These are phyloP conservation scores for Rhinogobio ventralis DNA, from an alignment of 2,797 vertebrate species.

Conservation along the genomic window DNA sequence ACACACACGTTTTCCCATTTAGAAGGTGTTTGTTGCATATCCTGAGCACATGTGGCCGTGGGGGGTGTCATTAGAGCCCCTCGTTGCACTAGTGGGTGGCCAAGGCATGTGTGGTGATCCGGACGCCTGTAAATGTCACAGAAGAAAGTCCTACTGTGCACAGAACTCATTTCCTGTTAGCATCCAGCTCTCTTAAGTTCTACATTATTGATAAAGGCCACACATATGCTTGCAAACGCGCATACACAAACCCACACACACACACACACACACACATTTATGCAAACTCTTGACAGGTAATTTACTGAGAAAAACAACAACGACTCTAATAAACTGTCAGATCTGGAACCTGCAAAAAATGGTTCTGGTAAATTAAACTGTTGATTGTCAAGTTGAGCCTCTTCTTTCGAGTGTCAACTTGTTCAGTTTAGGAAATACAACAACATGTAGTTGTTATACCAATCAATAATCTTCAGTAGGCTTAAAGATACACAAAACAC, in stretches of 20 bases:
- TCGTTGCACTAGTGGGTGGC: slow-evolving; percentile 56
- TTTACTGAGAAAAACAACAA: background rate
- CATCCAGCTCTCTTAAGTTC: slow-evolving; percentile 45
- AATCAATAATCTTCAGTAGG: background rate
- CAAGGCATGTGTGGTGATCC: slow-evolving; percentile 51
- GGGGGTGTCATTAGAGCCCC: slow-evolving; percentile 59
- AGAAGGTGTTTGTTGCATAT: slow-evolving; percentile 40
- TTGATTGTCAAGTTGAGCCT: background rate
- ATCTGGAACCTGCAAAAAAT: background rate
- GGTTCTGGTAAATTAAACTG: background rate
- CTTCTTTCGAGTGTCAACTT: background rate
- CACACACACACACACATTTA: background rate
- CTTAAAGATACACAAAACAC: background rate
- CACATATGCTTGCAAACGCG: slow-evolving; percentile 17
- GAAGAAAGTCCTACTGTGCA: slow-evolving; percentile 72
- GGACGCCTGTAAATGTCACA: slow-evolving; percentile 70
- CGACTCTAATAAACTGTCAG: background rate
- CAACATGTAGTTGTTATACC: background rate
- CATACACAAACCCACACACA: background rate
- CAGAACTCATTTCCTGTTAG: slow-evolving; percentile 67
- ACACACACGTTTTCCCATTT: background rate
- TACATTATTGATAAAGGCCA: slow-evolving; percentile 65
- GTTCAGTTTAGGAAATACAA: background rate
- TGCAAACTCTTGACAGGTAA: background rate
- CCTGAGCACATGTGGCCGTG: slow-evolving; percentile 26